Evolutionary conservation across 2,797 vertebrate species (phyloP).

Genomic region (Erithacus rubecula): DNA sequence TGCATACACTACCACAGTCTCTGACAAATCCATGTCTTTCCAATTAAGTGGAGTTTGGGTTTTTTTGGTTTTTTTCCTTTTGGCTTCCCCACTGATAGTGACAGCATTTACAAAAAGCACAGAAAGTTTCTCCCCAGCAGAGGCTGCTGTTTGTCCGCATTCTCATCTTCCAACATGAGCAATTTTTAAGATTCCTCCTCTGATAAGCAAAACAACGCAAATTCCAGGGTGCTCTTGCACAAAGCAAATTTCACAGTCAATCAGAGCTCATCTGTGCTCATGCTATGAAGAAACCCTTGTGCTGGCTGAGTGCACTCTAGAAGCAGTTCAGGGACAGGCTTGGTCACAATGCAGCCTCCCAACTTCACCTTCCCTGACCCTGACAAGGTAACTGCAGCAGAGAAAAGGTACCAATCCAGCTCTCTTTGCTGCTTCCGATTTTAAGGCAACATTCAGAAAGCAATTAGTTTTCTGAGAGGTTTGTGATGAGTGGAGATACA

Average conservation of each 20-base stretch:
- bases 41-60: no score
- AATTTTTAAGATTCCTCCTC: not conserved
- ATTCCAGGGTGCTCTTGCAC: not conserved
- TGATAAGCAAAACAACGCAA: not conserved
- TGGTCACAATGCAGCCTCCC: not conserved
- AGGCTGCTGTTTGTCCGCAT: slow-evolving; percentile 42
- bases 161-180: not conserved
- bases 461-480: not conserved
- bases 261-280: not conserved
- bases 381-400: not conserved
- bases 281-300: not conserved
- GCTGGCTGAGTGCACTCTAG: not conserved
- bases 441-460: not conserved
- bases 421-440: not conserved
- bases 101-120: not conserved
- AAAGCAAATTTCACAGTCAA: rapidly evolving
- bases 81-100: rapidly evolving
- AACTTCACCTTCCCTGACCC: not conserved
- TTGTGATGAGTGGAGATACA: not conserved
- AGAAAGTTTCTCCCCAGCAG: slow-evolving; percentile 1
- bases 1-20: not conserved
- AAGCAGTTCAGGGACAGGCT: not conserved
- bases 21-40: not conserved
- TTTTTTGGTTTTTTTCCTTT: not conserved
- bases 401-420: not conserved